Percentiles rank a stretch among this genome's conserved stretches.
Evolutionary conservation across 1,140 invertebrate genomes (phyloP).

Genomic region (Triops longicaudatus): DNA sequence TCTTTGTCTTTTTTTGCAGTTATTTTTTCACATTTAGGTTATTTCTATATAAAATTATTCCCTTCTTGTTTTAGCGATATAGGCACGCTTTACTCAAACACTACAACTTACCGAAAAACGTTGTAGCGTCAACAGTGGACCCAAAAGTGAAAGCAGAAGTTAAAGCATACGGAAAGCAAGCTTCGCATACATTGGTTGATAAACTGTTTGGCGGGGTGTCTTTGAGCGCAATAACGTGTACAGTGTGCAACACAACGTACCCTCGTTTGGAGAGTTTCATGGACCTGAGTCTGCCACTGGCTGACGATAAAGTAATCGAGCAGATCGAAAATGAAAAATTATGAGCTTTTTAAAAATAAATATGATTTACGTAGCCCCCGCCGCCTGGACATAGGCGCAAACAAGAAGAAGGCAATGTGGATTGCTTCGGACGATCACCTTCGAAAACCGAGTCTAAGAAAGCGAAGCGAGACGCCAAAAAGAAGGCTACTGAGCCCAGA

Average conservation of each 20-base stretch:
- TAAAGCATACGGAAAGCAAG: conserved; percentile 67
- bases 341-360: not conserved
- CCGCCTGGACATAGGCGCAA: not conserved
- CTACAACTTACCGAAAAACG: conserved; percentile 56
- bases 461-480: conserved; percentile 28
- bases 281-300: conserved; percentile 85
- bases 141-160: conserved; percentile 60
- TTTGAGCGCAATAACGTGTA: conserved; percentile 79
- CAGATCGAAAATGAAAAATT: not conserved
- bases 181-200: conserved; percentile 70
- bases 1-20: no score
- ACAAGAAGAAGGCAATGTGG: conserved; percentile 15
- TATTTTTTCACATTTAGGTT: no score
- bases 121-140: conserved; percentile 55
- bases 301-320: conserved; percentile 46
- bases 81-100: conserved; percentile 63
- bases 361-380: not conserved
- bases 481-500: conserved; percentile 20
- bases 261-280: conserved; percentile 84
- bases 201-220: conserved; percentile 79
- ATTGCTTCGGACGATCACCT: not conserved
- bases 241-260: conserved; percentile 76
- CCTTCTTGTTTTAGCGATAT: conserved; percentile 53
- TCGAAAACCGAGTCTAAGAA: conserved; percentile 23
- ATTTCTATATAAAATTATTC: no score